A percentile compares a stretch with the other conserved stretches of the same genome.
Evolutionary conservation across 2,888 invertebrate species (phyloP).

Genomic region (Hyles lineata): DNA sequence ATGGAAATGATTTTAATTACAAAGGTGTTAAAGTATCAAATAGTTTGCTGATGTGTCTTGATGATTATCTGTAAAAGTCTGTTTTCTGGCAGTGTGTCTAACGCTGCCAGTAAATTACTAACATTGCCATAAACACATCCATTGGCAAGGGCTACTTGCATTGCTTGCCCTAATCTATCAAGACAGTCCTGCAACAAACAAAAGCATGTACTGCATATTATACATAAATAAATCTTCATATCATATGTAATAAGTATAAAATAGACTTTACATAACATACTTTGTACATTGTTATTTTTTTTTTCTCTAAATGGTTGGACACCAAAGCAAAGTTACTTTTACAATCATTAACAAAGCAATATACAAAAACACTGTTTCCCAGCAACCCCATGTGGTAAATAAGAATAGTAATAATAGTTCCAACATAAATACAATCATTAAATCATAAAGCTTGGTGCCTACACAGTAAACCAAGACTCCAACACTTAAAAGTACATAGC

Average conservation of each 20-base stretch:
- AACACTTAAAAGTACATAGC: background rate
- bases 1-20: background rate
- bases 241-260: too few relatives aligned
- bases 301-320: too few relatives aligned
- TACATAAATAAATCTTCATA: too few relatives aligned
- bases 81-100: conserved; percentile 87
- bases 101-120: conserved; percentile 86
- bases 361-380: too few relatives aligned
- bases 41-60: conserved; percentile 82
- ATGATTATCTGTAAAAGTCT: conserved; percentile 87
- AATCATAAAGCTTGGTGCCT: background rate
- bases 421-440: background rate
- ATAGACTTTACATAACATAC: too few relatives aligned
- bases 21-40: conserved; percentile 57
- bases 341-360: too few relatives aligned
- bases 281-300: too few relatives aligned
- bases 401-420: too few relatives aligned
- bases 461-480: background rate
- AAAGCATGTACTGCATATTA: too few relatives aligned
- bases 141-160: conserved; percentile 91
- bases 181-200: conserved; percentile 84
- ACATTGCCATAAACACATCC: conserved; percentile 93
- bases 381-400: too few relatives aligned
- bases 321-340: too few relatives aligned
- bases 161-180: conserved; percentile 92